These are phyloP conservation scores for Brenthis daphne DNA, from an alignment of 2,888 invertebrate species.

Conservation along the genomic window DNA sequence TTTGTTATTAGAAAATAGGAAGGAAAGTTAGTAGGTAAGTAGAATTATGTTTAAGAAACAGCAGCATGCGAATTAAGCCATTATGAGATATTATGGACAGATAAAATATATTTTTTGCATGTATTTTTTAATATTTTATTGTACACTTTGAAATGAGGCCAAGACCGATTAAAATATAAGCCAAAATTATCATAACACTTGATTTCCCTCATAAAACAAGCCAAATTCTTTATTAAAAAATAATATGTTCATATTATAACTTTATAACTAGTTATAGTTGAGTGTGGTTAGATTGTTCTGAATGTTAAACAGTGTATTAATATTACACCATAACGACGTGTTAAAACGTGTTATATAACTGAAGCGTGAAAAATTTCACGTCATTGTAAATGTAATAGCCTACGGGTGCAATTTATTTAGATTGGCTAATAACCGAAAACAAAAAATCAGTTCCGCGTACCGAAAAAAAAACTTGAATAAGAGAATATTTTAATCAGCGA, in stretches of 20 bases:
- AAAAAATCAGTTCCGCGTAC: constrained; percentile 27
- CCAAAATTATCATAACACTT: too few species aligned
- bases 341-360: constrained; percentile 8
- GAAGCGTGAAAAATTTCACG: constrained; percentile 17
- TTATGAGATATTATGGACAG: constrained; percentile 36
- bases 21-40: constrained; percentile 49
- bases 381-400: constrained; percentile 24
- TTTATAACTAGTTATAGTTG: neutral
- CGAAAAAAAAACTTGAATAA: constrained; percentile 19
- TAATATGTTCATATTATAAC: too few species aligned
- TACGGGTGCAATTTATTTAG: constrained; percentile 23
- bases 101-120: neutral
- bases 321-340: constrained; percentile 6
- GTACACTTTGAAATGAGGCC: too few species aligned
- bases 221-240: too few species aligned
- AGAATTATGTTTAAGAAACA: constrained; percentile 46
- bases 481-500: constrained; percentile 18
- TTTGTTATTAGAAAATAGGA: constrained; percentile 63
- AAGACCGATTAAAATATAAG: too few species aligned
- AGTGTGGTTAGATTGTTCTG: constrained; percentile 1
- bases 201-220: too few species aligned
- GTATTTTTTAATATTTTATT: neutral
- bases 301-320: constrained; percentile 8
- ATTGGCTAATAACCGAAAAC: constrained; percentile 12
- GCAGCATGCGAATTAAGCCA: constrained; percentile 51